A percentile compares a stretch with the other conserved stretches of the same genome.
These are phyloP conservation scores for Stratiomys singularior DNA, from an alignment of 2,888 invertebrate genomes.

Conservation along the genomic window DNA sequence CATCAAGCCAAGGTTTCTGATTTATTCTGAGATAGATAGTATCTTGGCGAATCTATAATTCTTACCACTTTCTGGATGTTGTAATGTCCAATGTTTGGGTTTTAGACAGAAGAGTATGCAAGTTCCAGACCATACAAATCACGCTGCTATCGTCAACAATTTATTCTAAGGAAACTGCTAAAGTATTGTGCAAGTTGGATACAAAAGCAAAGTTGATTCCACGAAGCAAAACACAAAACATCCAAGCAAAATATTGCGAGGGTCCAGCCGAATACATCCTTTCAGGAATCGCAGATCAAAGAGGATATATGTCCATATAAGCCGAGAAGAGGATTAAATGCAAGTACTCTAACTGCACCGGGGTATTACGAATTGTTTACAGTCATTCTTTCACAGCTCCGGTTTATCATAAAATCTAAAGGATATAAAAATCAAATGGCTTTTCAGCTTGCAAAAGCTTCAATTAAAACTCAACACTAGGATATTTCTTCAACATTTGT, in stretches of 20 bases:
- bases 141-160: neutral
- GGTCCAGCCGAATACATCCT: neutral
- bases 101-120: neutral
- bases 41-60: neutral
- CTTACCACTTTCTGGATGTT: neutral
- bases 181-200: neutral
- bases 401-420: no score
- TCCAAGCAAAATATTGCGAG: neutral
- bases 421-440: no score
- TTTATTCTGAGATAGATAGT: no score
- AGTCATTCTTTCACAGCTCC: no score
- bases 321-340: no score
- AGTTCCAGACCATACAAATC: neutral
- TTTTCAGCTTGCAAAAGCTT: no score
- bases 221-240: neutral
- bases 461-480: no score
- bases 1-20: no score
- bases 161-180: neutral
- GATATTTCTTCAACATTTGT: no score
- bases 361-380: no score
- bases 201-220: neutral
- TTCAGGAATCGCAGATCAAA: neutral
- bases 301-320: neutral
- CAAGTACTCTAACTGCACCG: no score
- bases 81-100: neutral